phyloP scores from a whole-genome alignment of 2,113 vertebrate species.

The Ictidomys tridecemlineatus region DNA sequence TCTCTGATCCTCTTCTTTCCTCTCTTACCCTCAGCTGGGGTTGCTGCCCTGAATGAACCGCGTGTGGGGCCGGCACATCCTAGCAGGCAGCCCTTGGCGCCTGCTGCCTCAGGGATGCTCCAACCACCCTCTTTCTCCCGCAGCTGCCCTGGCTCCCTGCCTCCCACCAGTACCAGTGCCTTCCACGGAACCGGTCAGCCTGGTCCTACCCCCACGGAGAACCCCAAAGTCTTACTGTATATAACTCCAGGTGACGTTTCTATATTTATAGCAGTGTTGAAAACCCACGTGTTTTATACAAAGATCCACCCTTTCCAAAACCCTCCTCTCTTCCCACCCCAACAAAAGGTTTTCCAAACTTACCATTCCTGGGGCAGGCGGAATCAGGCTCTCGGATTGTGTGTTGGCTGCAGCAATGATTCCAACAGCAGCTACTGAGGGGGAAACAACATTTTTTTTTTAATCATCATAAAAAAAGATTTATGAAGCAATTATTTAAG shows the following conservation, averaged over 20 bases:
- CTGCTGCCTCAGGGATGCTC: slow-evolving; percentile 86
- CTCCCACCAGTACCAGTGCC: slow-evolving; percentile 27
- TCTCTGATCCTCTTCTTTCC: background rate
- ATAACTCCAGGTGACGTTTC: slow-evolving; percentile 85
- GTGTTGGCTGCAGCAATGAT: slow-evolving; percentile 94
- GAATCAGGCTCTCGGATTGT: slow-evolving; percentile 92
- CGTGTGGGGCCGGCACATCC: slow-evolving; percentile 85
- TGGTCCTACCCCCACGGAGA: slow-evolving; percentile 78
- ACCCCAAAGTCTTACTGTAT: slow-evolving; percentile 89
- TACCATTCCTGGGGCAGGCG: slow-evolving; percentile 85
- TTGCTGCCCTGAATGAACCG: slow-evolving; percentile 74
- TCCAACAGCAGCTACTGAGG: slow-evolving; percentile 92
- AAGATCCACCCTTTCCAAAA: slow-evolving; percentile 55
- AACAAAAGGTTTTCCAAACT: slow-evolving; percentile 83
- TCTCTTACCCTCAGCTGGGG: slow-evolving; percentile 49
- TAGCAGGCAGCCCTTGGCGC: slow-evolving; percentile 82
- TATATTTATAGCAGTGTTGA: slow-evolving; percentile 85
- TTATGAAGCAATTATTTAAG: slow-evolving; percentile 92
- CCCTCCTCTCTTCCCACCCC: slow-evolving; percentile 69
- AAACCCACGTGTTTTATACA: slow-evolving; percentile 80
- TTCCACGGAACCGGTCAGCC: slow-evolving; percentile 64
- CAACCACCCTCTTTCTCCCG: slow-evolving; percentile 82
- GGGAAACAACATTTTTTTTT: slow-evolving; percentile 20
- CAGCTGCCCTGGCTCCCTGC: slow-evolving; percentile 64
- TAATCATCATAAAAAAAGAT: slow-evolving; percentile 84